Percentiles rank a stretch among this genome's conserved stretches.
Evolutionary conservation across 2,797 vertebrate genomes (phyloP).

Genomic region (Phaenicophaeus curvirostris): DNA sequence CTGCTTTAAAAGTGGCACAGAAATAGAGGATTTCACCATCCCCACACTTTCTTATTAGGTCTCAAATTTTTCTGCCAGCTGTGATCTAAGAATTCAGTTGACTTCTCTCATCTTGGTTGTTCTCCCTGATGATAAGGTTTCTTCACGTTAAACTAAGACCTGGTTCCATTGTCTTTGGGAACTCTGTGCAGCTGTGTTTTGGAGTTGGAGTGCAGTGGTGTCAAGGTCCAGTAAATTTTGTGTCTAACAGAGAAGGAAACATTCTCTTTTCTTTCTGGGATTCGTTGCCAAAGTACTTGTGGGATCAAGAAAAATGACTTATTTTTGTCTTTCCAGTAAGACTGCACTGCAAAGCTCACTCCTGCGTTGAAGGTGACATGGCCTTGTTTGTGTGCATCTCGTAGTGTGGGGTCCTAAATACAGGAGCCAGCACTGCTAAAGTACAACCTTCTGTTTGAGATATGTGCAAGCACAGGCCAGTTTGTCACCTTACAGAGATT

Average conservation of each 20-base stretch:
- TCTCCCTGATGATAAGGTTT: background rate
- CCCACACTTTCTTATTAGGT: background rate
- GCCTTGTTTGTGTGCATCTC: background rate
- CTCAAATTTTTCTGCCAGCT: background rate
- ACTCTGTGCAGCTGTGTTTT: background rate
- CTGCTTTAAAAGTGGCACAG: background rate
- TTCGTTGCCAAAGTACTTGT: background rate
- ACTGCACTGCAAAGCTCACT: background rate
- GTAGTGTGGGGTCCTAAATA: background rate
- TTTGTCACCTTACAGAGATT: background rate
- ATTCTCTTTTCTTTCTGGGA: background rate
- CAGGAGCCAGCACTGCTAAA: background rate
- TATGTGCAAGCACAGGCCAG: background rate
- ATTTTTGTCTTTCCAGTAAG: background rate
- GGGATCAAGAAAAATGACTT: background rate
- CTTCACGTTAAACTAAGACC: background rate
- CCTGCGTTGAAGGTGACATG: background rate
- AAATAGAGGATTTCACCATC: background rate
- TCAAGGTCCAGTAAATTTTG: background rate
- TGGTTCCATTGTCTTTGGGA: background rate
- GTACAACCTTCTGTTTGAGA: background rate
- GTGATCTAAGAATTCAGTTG: background rate
- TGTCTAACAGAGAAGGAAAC: background rate
- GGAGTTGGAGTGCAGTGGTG: background rate
- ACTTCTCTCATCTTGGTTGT: background rate